These are phyloP conservation scores for Alloscopus bannaensis DNA, from an alignment of 2,888 invertebrate genomes.

Conservation along the genomic window DNA sequence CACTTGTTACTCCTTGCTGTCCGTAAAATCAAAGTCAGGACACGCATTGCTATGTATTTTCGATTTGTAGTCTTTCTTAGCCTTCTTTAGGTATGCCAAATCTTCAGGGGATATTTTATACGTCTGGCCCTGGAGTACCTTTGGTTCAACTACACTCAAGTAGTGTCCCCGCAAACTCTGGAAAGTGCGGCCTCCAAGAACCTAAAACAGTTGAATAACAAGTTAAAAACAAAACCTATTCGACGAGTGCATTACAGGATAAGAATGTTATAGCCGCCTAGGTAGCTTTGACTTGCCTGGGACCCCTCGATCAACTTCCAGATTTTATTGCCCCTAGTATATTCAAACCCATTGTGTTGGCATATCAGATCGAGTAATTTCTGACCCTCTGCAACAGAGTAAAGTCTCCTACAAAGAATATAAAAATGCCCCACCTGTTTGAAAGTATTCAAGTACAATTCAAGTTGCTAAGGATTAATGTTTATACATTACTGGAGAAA, in stretches of 20 bases:
- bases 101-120: constrained; percentile 7
- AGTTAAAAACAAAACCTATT: no score
- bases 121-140: neutral
- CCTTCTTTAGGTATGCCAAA: neutral
- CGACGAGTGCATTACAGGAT: no score
- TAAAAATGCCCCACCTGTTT: no score
- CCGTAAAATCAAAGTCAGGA: constrained; percentile 14
- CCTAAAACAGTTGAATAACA: neutral
- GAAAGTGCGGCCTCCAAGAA: neutral
- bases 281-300: constrained; percentile 5
- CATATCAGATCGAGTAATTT: constrained; percentile 27
- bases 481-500: neutral
- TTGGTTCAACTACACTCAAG: constrained; percentile 4
- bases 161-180: constrained; percentile 27
- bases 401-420: neutral
- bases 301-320: constrained; percentile 23
- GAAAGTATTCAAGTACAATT: no score
- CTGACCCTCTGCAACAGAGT: constrained; percentile 18
- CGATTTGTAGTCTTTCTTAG: neutral
- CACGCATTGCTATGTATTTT: constrained; percentile 8
- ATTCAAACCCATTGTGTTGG: constrained; percentile 4
- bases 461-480: neutral
- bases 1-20: no score
- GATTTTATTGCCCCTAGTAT: constrained; percentile 9
- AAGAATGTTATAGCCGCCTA: no score